Base-by-base conservation (phyloP, 2,797 vertebrate genomes). In the Paramormyrops hopkinsi region DNA sequence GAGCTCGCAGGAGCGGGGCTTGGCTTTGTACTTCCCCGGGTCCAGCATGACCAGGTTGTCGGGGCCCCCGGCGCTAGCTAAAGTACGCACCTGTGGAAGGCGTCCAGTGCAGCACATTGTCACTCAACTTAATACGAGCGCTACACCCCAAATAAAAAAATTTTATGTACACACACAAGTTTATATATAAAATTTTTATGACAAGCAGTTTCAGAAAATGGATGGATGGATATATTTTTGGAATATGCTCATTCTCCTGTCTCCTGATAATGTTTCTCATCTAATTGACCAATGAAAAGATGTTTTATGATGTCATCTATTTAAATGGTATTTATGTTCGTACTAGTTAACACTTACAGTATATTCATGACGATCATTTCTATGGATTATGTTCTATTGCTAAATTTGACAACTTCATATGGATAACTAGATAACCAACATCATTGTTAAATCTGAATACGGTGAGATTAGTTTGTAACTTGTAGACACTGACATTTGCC, bases 21-120 rank as follows among this genome's bases (percentile, higher is more conserved):
- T 98, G 7, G 95, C 96, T 95, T 98, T 99, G 90, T 99, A 99
- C 92, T 99, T 99, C 1, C 88, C 93, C 7, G 98, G 98, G 93
- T 99, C 98, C 94, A 99, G 92, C 92, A 99, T 95, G 69, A 99
- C 97, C 93, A 99, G 95, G 91, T 99, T 99, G 90, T 99, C 99
- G 14, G 97, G 97, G 19, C 99, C 98, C 90, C 99, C 99, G 89
- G 99, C 96, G 90, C 99, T 99, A 92, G 98, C 97, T 93, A 99
- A 95, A 33, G 99, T 99, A 91, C 99, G 97, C 90, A 99, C 98
- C 99, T 99, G 92, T 93, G 37, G 37, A 91, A 85, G 22, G 29
- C 89, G 56, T 88, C 12, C 19, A 7, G 41, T 4, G 46, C 19
- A n/a, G 46, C 25, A 44, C 0, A 7, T 29, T 17, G 12, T 37